Percentiles rank a stretch among this genome's conserved stretches.
Conservation (phyloP, 2,888 invertebrate species). For the Dasysyrphus albostriatus region DNA sequence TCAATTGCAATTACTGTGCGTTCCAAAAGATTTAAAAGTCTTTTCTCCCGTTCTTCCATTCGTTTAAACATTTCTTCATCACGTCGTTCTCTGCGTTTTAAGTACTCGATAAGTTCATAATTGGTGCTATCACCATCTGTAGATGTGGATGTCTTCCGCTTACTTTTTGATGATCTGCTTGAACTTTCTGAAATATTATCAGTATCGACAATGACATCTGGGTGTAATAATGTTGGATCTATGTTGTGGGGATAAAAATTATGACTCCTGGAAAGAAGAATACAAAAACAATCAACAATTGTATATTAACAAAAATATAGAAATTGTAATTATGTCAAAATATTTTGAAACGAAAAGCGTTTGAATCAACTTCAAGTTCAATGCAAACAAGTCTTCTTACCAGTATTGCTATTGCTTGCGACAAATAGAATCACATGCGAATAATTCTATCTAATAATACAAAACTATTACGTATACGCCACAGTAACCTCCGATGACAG, state of each 20-base stretch:
- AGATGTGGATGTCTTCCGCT: slow-evolving; percentile 83
- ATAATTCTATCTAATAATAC: too few species aligned
- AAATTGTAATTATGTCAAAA: too few species aligned
- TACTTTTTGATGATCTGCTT: slow-evolving; percentile 79
- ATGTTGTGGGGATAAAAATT: slow-evolving; percentile 82
- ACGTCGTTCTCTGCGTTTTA: slow-evolving; percentile 82
- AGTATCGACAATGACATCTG: slow-evolving; percentile 83
- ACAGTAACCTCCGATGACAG: too few species aligned
- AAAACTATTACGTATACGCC: too few species aligned
- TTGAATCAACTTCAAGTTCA: too few species aligned
- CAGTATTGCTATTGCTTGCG: too few species aligned
- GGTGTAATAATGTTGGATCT: slow-evolving; percentile 82
- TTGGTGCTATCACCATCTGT: slow-evolving; percentile 83
- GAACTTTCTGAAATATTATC: slow-evolving; percentile 83
- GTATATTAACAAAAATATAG: too few species aligned
- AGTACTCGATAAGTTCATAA: slow-evolving; percentile 83
- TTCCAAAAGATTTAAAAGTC: slow-evolving; percentile 81
- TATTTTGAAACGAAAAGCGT: too few species aligned
- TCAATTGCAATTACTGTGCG: slow-evolving; percentile 83
- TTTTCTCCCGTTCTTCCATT: slow-evolving; percentile 83
- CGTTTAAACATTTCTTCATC: slow-evolving; percentile 82
- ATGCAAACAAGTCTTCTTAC: too few species aligned
- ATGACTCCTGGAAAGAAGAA: slow-evolving; percentile 79
- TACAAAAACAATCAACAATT: not conserved
- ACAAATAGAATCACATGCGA: too few species aligned